Percentiles rank a stretch among this genome's conserved stretches.
phyloP scores from a whole-genome alignment of 2,113 vertebrate species.

The Muntiacus muntjak region DNA sequence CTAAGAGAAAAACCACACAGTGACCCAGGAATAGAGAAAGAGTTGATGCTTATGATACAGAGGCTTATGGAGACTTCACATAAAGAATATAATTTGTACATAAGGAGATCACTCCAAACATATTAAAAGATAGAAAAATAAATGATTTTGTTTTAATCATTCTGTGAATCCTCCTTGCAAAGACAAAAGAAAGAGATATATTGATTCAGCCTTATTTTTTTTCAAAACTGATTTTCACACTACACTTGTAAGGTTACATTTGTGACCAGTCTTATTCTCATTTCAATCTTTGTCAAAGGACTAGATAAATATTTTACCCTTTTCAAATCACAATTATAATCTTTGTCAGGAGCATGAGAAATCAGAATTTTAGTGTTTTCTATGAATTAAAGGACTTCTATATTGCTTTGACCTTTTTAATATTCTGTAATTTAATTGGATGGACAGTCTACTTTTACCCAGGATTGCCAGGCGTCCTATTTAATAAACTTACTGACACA shows the following conservation, averaged over 20 bases:
- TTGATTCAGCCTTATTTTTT: not conserved
- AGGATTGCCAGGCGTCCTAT: conserved; percentile 77
- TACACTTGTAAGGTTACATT: conserved; percentile 41
- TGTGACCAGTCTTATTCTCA: conserved; percentile 52
- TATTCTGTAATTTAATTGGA: conserved; percentile 85
- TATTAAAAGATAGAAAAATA: conserved; percentile 38
- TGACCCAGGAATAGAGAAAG: conserved; percentile 48
- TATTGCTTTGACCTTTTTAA: conserved; percentile 87
- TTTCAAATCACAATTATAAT: conserved; percentile 69
- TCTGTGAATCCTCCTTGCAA: not conserved
- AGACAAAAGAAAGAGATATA: conserved; percentile 11
- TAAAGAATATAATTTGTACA: conserved; percentile 61
- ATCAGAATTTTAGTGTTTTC: conserved; percentile 82
- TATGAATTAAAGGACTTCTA: conserved; percentile 81
- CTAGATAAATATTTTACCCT: conserved; percentile 76
- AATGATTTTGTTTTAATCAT: not conserved
- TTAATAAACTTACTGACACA: conserved; percentile 74
- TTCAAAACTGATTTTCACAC: conserved; percentile 27
- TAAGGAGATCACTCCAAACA: conserved; percentile 64
- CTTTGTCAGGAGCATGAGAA: conserved; percentile 72
- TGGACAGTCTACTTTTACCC: conserved; percentile 76
- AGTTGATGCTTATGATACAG: conserved; percentile 61
- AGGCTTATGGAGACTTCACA: conserved; percentile 70
- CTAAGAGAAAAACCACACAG: conserved; percentile 74
- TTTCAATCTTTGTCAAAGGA: conserved; percentile 70